Evolutionary conservation across 1,140 invertebrate species (phyloP).

Genomic region (Pantala flavescens): DNA sequence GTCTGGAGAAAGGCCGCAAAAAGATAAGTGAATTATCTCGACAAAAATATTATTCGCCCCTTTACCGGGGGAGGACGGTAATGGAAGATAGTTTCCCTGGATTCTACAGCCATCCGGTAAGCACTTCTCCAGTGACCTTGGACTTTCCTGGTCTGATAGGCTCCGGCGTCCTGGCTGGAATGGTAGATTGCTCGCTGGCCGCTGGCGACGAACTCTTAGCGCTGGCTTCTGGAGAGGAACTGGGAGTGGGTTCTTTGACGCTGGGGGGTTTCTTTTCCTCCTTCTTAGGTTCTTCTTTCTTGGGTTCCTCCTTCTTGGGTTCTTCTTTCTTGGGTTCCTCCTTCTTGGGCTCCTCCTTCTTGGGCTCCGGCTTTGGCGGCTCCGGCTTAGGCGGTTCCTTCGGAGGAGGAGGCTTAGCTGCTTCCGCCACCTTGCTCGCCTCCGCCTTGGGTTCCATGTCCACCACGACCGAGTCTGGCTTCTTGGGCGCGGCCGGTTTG

Average conservation of each 20-base stretch:
- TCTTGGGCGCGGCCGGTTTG: constrained; percentile 8
- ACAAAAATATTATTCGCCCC: too few relatives aligned
- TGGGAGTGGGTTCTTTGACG: neutral
- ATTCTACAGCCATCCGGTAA: constrained; percentile 52
- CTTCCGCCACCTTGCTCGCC: constrained; percentile 35
- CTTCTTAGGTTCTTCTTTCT: constrained; percentile 26
- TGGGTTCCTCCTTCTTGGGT: neutral
- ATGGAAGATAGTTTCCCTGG: too few relatives aligned
- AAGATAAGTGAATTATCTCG: too few relatives aligned
- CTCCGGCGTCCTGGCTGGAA: constrained; percentile 22
- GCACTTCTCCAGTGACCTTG: constrained; percentile 52
- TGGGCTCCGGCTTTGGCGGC: constrained; percentile 25
- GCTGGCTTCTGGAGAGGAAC: neutral
- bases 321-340: constrained; percentile 36
- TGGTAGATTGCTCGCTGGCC: constrained; percentile 7
- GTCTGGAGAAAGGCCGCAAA: too few relatives aligned
- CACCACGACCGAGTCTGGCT: constrained; percentile 20
- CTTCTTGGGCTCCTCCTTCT: constrained; percentile 30
- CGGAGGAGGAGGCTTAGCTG: constrained; percentile 10
- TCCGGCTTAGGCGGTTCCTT: constrained; percentile 24
- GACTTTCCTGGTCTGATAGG: constrained; percentile 40
- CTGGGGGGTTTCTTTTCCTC: constrained; percentile 27
- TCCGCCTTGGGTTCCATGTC: constrained; percentile 26
- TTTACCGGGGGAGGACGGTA: too few relatives aligned
- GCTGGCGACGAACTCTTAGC: neutral